Conservation (phyloP, 2,888 invertebrate genomes). For the Bembecia ichneumoniformis region DNA sequence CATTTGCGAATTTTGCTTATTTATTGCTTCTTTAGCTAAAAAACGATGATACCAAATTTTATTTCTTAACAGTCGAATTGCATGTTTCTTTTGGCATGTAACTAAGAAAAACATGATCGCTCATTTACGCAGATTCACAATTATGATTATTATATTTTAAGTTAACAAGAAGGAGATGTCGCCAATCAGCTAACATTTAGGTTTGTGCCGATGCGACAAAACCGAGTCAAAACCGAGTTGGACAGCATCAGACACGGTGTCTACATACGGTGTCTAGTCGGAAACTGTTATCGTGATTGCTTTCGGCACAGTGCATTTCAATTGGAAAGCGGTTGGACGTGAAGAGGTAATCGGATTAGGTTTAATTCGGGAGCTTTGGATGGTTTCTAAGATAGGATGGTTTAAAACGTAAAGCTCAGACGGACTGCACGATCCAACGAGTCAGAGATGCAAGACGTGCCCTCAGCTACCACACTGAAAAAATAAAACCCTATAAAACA, state of each 20-base stretch:
- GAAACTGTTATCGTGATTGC: background rate
- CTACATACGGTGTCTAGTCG: background rate
- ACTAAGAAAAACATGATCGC: too few relatives aligned
- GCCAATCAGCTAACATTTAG: background rate
- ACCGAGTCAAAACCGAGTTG: background rate
- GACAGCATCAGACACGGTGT: background rate
- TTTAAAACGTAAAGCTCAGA: slow-evolving; percentile 4
- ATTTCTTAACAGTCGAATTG: too few relatives aligned
- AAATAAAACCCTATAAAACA: too few relatives aligned
- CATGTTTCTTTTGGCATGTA: too few relatives aligned
- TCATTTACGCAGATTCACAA: too few relatives aligned
- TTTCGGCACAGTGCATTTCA: background rate
- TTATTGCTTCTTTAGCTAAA: too few relatives aligned
- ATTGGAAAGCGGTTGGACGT: background rate
- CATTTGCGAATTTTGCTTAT: too few relatives aligned
- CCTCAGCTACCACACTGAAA: background rate
- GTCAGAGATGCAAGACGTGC: background rate
- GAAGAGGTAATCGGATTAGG: slow-evolving; percentile 5
- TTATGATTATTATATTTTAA: too few relatives aligned
- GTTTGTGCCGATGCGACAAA: background rate
- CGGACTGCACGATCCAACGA: background rate
- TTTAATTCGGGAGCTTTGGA: slow-evolving; percentile 8
- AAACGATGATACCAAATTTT: too few relatives aligned
- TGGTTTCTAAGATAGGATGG: slow-evolving; percentile 4
- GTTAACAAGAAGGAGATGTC: background rate